Base-by-base conservation (phyloP, 1,140 invertebrate genomes). In the Polypedilum vanderplanki region DNA sequence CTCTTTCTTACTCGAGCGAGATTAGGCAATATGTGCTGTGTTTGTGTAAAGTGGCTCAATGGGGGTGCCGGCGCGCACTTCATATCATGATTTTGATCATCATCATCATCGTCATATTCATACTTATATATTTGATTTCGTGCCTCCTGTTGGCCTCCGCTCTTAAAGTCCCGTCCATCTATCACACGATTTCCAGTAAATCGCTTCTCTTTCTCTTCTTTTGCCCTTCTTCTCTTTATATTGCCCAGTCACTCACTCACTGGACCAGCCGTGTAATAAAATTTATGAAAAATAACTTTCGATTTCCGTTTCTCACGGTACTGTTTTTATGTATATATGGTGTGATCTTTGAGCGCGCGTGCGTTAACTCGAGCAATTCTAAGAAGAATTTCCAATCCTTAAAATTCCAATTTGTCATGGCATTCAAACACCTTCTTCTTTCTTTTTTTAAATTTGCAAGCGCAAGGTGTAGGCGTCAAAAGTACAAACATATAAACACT, bases 171-270 rank as follows among this genome's bases (percentile, higher is more conserved):
- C 18, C 15, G 46, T 57, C 65, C 18, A 70, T 70, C 65, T 70
- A 70, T 70, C 65, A 22, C 65, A 70, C 65, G 65, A 70, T 70
- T 70, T 70, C 20, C 65, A 70, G 46, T 57, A 57, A 57, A 57
- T 57, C 46, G 46, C 46, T 57, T 57, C 46, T 57, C 46, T n/a
- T 57, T 33, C 46, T 57, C 46, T n/a, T 15, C 15, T 57, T 57
- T 15, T n/a, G 10, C 12, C 46, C 46, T 57, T 57, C n/a, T 57
- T n/a, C n/a, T 57, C 12, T n/a, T n/a, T n/a, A n/a, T 33, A 33
- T 33, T 33, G 46, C 46, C 46, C 12, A 57, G 46, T 57, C 46
- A 33, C n/a, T n/a, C n/a, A n/a, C n/a, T n/a, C n/a, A 46, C 41
- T 46, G 41, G 41, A 46, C 41, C 41, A 46, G 15, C 9, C 41